Percentiles rank a stretch among this genome's conserved stretches.
phyloP scores from a whole-genome alignment of 1,140 invertebrate genomes.

The Triops longicaudatus region DNA sequence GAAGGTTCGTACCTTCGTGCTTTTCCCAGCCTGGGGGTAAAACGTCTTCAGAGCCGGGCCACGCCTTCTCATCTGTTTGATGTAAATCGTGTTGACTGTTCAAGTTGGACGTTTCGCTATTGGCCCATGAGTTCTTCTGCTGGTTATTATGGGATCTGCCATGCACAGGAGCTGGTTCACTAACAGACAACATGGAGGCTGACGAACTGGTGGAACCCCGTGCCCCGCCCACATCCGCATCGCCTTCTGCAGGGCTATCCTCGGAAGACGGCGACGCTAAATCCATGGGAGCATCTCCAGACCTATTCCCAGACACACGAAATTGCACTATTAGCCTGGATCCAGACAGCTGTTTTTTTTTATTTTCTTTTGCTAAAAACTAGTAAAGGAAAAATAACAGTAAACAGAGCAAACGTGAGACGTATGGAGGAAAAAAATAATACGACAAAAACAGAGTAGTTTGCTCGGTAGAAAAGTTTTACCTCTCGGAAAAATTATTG shows the following conservation, averaged over 20 bases:
- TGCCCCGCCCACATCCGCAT: neutral
- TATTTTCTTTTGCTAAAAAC: neutral
- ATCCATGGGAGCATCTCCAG: neutral
- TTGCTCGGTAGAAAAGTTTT: no score
- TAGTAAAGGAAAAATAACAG: no score
- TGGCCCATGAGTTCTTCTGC: neutral
- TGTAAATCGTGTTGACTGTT: neutral
- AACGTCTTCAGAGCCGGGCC: slow-evolving; percentile 30
- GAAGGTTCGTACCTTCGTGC: slow-evolving; percentile 89
- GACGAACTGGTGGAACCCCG: neutral
- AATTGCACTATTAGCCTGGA: neutral
- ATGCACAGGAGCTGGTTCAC: neutral
- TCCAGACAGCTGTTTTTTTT: neutral
- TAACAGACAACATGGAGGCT: neutral
- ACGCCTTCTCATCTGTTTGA: slow-evolving; percentile 15
- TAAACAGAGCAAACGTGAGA: no score
- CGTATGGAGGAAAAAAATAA: no score
- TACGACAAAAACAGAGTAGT: no score
- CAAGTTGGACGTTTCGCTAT: neutral
- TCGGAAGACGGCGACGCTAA: neutral
- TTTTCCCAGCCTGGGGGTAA: slow-evolving; percentile 84
- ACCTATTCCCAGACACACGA: neutral
- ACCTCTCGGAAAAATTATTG: neutral
- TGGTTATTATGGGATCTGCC: neutral
- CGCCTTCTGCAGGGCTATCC: neutral